Base-by-base conservation (phyloP, 1,140 invertebrate species). In the Antheraea pernyi region DNA sequence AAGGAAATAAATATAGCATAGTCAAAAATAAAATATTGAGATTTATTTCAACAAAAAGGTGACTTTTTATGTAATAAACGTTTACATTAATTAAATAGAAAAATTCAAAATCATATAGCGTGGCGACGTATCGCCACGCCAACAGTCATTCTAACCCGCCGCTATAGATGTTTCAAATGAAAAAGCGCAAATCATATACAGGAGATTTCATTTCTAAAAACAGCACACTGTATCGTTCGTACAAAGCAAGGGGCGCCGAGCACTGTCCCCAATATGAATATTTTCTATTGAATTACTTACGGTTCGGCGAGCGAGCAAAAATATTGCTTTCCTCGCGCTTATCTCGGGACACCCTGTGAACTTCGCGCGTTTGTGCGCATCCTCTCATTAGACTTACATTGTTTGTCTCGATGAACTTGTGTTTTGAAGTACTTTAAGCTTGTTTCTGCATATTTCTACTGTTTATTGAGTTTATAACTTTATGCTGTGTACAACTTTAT, bases 211-310 rank as follows among this genome's bases (percentile, higher is more conserved):
- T 19, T 48, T 9, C 3, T 3, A 48, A 65, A 48, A 11, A 19
- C 11, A 76, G 65, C 84, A 85, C 5, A 71, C 83, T 81, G 77
- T 88, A 83, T 72, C 63, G n/a, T 8, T 2, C 36, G 7, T 53
- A 18, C 19, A 68, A 37, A 68, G 75, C 75, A 69, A 75, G 78
- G 73, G 75, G 77, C 77, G 83, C 76, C 80, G 78, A 73, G 75
- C 80, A 65, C 66, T 83, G 88, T 85, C 86, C 84, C 85, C 86
- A 86, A 86, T 89, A 88, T 90, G 89, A 91, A 91, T 91, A 91
- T 88, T 89, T 90, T 90, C 86, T 91, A 91, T 91, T 90, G 83
- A 88, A 91, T 91, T 91, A 91, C 81, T 85, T 80, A 81, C 87
- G 84, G 81, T 85, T 89, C 86, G 87, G 77, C 81, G 88, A 72